Conservation (phyloP, 2,888 invertebrate species). For the Aphelenchoides bicaudatus region DNA sequence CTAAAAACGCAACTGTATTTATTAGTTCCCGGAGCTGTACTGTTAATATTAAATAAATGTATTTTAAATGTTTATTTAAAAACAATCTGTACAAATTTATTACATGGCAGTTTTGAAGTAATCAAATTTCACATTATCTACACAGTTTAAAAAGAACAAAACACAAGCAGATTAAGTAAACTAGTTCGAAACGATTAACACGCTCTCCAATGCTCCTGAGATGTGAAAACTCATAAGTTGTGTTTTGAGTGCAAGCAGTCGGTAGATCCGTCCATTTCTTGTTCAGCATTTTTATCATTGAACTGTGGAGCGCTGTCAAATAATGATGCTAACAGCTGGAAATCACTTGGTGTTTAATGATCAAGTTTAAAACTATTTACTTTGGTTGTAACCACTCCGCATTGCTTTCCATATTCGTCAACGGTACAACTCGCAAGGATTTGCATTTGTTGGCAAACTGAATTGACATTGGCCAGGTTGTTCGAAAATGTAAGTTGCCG, state of each 20-base stretch:
- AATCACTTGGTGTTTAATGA: background rate
- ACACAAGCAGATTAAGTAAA: too few relatives aligned
- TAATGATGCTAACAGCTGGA: background rate
- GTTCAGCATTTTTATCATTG: slow-evolving; percentile 20
- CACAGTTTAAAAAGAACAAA: too few relatives aligned
- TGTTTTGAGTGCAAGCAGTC: slow-evolving; percentile 18
- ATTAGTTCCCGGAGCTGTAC: background rate
- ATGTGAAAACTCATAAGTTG: background rate
- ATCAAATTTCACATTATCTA: background rate
- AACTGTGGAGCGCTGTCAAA: slow-evolving; percentile 10
- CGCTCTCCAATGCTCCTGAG: too few relatives aligned
- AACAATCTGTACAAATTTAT: too few relatives aligned
- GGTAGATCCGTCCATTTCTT: slow-evolving; percentile 23
- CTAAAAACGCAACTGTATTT: background rate
- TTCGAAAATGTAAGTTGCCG: slow-evolving; percentile 15
- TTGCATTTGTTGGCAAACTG: slow-evolving; percentile 24
- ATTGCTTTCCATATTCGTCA: slow-evolving; percentile 22
- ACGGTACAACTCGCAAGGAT: slow-evolving; percentile 17
- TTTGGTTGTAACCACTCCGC: slow-evolving; percentile 20
- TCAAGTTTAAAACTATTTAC: slow-evolving; percentile 9
- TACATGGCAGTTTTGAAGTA: background rate
- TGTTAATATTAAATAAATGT: slow-evolving; percentile 10
- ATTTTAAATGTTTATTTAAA: too few relatives aligned
- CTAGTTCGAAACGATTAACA: too few relatives aligned
- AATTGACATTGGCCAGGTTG: slow-evolving; percentile 11